A percentile compares a stretch with the other conserved stretches of the same genome.
phyloP scores from a whole-genome alignment of 2,113 vertebrate species.

The Bos indicus region DNA sequence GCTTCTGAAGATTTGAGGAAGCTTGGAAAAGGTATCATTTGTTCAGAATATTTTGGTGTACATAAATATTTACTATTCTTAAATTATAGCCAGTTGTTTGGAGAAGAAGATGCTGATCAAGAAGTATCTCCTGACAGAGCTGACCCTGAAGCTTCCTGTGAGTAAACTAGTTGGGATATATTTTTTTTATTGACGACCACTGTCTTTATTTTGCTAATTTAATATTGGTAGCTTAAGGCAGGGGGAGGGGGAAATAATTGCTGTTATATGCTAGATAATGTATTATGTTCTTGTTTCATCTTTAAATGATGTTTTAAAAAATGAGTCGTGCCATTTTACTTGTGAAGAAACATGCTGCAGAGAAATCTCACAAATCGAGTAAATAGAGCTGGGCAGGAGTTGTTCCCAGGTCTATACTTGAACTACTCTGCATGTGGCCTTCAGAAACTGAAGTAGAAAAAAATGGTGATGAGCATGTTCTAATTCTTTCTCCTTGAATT shows the following conservation, averaged over 20 bases:
- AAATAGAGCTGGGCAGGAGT: not conserved
- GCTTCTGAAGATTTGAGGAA: not conserved
- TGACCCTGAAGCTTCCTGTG: constrained; percentile 96
- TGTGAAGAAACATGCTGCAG: not conserved
- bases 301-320: constrained; percentile 18
- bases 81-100: constrained; percentile 92
- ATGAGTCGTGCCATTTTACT: not conserved
- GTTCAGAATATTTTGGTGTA: constrained; percentile 8
- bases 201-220: not conserved
- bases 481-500: not conserved
- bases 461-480: not conserved
- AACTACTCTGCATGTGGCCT: not conserved
- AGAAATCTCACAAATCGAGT: not conserved
- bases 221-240: not conserved
- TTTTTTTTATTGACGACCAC: not conserved
- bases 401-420: not conserved
- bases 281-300: not conserved
- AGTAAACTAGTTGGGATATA: constrained; percentile 73
- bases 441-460: not conserved
- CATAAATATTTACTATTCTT: constrained; percentile 48
- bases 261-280: not conserved
- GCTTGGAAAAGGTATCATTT: not conserved
- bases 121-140: constrained; percentile 98
- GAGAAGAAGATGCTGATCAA: constrained; percentile 98
- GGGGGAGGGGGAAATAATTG: not conserved